A percentile compares a stretch with the other conserved stretches of the same genome.
Evolutionary conservation across 1,140 invertebrate species (phyloP).

Genomic region (Triops cancriformis): DNA sequence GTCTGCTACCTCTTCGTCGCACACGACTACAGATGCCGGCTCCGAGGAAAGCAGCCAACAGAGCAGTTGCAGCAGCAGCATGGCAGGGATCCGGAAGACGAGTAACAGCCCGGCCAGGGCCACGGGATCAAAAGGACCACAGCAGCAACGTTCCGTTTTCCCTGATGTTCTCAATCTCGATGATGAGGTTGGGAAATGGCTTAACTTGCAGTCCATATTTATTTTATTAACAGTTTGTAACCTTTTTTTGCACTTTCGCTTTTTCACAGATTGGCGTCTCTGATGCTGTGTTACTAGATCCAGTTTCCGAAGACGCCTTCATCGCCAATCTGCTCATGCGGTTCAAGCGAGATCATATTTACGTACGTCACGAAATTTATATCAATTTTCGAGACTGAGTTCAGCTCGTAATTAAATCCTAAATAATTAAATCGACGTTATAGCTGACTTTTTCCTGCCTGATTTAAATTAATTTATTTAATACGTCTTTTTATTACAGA

Average conservation of each 20-base stretch:
- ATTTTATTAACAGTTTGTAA: neutral
- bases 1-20: neutral
- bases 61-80: neutral
- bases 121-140: neutral
- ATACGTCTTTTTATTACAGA: constrained; percentile 45
- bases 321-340: constrained; percentile 63
- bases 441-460: too few relatives aligned
- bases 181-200: neutral
- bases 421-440: too few relatives aligned
- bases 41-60: neutral
- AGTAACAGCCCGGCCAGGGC: neutral
- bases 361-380: constrained; percentile 43
- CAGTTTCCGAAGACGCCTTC: constrained; percentile 64
- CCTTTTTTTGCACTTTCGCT: neutral
- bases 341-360: constrained; percentile 68
- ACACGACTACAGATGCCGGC: constrained; percentile 2
- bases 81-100: neutral
- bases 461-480: too few relatives aligned
- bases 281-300: constrained; percentile 64
- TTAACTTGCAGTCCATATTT: neutral
- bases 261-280: constrained; percentile 51
- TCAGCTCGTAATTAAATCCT: too few relatives aligned
- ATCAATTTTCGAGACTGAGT: neutral
- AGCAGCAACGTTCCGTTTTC: neutral
- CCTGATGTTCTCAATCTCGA: neutral